phyloP scores from a whole-genome alignment of 2,797 vertebrate genomes.

The Syngnathus acus region DNA sequence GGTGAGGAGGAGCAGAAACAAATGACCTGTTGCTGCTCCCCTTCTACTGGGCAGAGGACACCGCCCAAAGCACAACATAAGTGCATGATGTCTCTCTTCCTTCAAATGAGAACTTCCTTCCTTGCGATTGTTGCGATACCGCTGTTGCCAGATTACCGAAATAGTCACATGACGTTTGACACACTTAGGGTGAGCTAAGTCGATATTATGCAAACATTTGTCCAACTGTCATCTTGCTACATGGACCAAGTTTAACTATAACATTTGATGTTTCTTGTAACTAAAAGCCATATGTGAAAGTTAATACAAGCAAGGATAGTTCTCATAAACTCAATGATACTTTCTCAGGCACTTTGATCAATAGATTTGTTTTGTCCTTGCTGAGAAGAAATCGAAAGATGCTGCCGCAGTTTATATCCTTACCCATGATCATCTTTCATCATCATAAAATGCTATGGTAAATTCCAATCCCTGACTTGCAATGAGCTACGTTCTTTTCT shows the following conservation, averaged over 20 bases:
- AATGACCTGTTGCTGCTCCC: slow-evolving; percentile 4
- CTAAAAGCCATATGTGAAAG: not conserved
- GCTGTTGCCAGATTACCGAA: not conserved
- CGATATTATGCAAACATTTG: not conserved
- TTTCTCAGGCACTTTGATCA: not conserved
- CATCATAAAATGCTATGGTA: slow-evolving; percentile 36
- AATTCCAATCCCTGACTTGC: slow-evolving; percentile 37
- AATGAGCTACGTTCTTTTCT: slow-evolving; percentile 37
- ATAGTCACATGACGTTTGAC: not conserved
- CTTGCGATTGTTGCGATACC: not conserved
- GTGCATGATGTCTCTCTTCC: not conserved
- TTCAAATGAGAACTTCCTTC: slow-evolving; percentile 1
- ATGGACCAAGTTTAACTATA: not conserved
- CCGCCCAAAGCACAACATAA: not conserved
- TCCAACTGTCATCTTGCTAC: not conserved
- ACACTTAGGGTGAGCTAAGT: not conserved
- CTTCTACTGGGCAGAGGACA: not conserved
- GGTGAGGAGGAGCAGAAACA: slow-evolving; percentile 1
- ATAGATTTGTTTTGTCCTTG: not conserved
- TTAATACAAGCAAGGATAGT: not conserved
- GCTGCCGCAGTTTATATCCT: slow-evolving; percentile 38
- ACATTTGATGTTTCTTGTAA: not conserved
- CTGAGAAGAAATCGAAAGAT: slow-evolving; percentile 5
- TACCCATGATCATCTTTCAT: slow-evolving; percentile 40
- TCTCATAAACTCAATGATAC: not conserved